Base-by-base conservation (phyloP, 2,888 invertebrate species). In the Machimus rusticus region DNA sequence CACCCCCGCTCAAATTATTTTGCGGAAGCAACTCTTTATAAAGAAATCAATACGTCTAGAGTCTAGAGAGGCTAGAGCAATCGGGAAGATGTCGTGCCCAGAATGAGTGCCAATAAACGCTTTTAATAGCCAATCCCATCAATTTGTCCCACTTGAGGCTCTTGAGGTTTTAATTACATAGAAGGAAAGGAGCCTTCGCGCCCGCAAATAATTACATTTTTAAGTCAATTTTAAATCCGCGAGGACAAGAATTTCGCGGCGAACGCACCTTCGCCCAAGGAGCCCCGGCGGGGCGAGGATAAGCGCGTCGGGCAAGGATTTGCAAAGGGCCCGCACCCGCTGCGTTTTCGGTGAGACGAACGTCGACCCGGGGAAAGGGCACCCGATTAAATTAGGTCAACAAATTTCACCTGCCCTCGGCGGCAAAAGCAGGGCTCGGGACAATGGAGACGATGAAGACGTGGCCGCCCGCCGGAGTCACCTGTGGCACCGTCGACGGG, bases 301-400 rank as follows among this genome's bases (percentile, higher is more conserved):
- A 57, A 57, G 23, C 23, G 9, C 23, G 51, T 51, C 19, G 19
- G 23, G 28, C 66, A 12, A 23, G 28, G 23, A 6, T 66, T 66
- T 9, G 28, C 28, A 23, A 66, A 66, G 66, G 2, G 28, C 4
- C 66, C 28, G 66, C 23, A 28, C 23, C 66, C 66, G 66, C 66
- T 23, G 66, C 28, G 28, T 66, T 66, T 66, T 28, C 66, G 66
- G 23, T 12, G 34, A 19, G 57, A 28, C 46, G 74, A 74, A 85
- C 31, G 74, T 43, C 85, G 85, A 85, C 74, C 74, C 37, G 43
- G 74, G 37, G 39, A 39, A 39, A 39, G 43, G 23, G 34, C 74
- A 28, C 12, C 34, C 16, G 46, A 74, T 85, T 28, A 74, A 74
- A 74, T 34, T 85, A 28, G 85, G 74, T 85, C 85, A 85, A 74